Evolutionary conservation across 2,797 vertebrate genomes (phyloP).

Genomic region (Sebastes cheni): DNA sequence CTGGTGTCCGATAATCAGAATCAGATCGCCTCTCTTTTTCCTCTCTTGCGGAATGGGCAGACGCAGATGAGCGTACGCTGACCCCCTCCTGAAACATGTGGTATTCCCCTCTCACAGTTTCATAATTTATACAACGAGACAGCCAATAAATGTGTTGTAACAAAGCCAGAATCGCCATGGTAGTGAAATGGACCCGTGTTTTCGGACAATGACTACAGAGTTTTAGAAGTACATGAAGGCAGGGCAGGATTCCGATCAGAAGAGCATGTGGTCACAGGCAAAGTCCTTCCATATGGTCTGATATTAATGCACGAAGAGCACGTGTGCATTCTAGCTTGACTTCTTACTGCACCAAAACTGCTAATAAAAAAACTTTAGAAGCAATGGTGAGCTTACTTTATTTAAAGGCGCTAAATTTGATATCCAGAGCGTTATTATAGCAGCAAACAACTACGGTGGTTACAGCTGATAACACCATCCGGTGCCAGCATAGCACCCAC

Average conservation of each 20-base stretch:
- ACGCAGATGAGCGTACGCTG: constrained; percentile 35
- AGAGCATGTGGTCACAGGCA: constrained; percentile 23
- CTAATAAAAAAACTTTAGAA: neutral
- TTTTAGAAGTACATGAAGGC: constrained; percentile 22
- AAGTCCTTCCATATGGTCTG: constrained; percentile 50
- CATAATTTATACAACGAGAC: constrained; percentile 26
- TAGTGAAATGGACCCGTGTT: constrained; percentile 27
- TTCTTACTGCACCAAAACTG: neutral
- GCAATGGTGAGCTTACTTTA: neutral
- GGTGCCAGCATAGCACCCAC: too few relatives aligned
- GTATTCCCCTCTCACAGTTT: constrained; percentile 29
- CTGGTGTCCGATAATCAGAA: constrained; percentile 57
- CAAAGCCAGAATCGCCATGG: constrained; percentile 15
- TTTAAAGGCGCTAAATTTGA: neutral
- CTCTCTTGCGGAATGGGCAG: constrained; percentile 34
- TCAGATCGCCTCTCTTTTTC: constrained; percentile 50
- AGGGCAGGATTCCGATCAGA: constrained; percentile 31
- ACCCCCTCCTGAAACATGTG: constrained; percentile 42
- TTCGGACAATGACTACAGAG: constrained; percentile 23
- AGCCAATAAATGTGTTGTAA: constrained; percentile 20
- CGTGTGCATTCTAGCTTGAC: neutral
- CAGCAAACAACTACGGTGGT: too few relatives aligned
- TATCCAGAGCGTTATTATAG: too few relatives aligned
- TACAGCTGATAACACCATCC: too few relatives aligned
- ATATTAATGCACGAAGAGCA: constrained; percentile 27